phyloP scores from a whole-genome alignment of 2,113 vertebrate species.

The Garra rufa region DNA sequence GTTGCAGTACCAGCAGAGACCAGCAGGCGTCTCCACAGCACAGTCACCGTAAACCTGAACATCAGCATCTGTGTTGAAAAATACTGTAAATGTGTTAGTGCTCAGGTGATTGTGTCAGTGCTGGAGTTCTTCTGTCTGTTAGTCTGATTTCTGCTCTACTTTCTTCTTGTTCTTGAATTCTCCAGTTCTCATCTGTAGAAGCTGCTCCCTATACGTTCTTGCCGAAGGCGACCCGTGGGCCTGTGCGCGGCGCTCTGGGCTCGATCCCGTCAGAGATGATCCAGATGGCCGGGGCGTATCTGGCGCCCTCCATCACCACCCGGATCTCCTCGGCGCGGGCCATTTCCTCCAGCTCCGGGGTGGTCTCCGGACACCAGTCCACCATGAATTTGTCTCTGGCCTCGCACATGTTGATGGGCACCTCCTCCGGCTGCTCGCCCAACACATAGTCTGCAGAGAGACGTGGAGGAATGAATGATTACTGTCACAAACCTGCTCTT shows the following conservation, averaged over 20 bases:
- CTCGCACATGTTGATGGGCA: conserved; percentile 70
- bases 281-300: conserved; percentile 71
- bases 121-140: no score
- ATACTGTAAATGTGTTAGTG: no score
- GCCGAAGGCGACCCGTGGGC: conserved; percentile 71
- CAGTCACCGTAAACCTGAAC: neutral
- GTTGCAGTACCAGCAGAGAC: neutral
- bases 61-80: no score
- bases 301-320: conserved; percentile 63
- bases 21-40: neutral
- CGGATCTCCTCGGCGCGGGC: conserved; percentile 67
- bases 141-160: no score
- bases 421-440: conserved; percentile 83
- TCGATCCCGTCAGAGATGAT: conserved; percentile 72
- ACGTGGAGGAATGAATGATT: neutral
- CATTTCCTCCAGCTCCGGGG: conserved; percentile 72
- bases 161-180: no score
- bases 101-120: no score
- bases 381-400: conserved; percentile 76
- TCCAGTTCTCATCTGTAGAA: no score
- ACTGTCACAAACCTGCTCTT: no score
- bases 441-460: conserved; percentile 82
- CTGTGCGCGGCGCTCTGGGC: conserved; percentile 55
- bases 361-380: conserved; percentile 79
- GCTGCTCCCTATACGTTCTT: conserved; percentile 58